Evolutionary conservation across 2,797 vertebrate genomes (phyloP), one percentile per base, ranked within the genome.

Genomic region (Pelochelys cantorii): DNA sequence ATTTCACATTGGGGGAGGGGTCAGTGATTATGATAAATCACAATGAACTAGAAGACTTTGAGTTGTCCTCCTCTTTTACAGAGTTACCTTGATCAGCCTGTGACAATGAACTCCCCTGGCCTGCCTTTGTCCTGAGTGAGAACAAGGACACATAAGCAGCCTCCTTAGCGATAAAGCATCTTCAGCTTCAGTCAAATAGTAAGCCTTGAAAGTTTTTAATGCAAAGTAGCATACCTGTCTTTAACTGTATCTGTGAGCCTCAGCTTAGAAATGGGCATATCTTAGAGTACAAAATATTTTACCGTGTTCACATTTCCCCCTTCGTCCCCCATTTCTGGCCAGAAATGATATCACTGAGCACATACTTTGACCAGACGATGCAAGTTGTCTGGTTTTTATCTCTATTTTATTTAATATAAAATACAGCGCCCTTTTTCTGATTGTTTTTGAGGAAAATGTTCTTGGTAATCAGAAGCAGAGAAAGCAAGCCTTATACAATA

Each of bases 31-130:
- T 95, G 95, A 97, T 96, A 97, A 97, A 97, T 97, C 96, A 97
- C 94, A 96, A 90, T 79, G 87, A 95, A 79, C 11, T 54, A 90
- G 95, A 97, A 96, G 97, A 97, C 97, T 98, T 97, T 97, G 96
- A 97, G 94, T 91, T 95, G 97, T 97, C 98, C 97, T 91, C 29
- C 37, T 95, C 89, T 96, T 68, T 75, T 0, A 3, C 86, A 79
- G 81, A 87, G 92, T 91, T 92, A 87, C 59, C 90, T 93, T 93
- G 95, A 94, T 92, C 89, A 91, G 84, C 90, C 4, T 1, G 88
- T 88, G 89, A 93, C 81, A 25, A 34, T 13, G 83, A 87, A 15
- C 84, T 68, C 56, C 4, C 2, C 0, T 3, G 95, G 92, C 87
- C 92, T 97, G 95, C 85, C 94, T 96, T 79, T 54, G 92, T 93